Conservation (phyloP, 2,797 vertebrate genomes). For the Mionectes olivaceus region DNA sequence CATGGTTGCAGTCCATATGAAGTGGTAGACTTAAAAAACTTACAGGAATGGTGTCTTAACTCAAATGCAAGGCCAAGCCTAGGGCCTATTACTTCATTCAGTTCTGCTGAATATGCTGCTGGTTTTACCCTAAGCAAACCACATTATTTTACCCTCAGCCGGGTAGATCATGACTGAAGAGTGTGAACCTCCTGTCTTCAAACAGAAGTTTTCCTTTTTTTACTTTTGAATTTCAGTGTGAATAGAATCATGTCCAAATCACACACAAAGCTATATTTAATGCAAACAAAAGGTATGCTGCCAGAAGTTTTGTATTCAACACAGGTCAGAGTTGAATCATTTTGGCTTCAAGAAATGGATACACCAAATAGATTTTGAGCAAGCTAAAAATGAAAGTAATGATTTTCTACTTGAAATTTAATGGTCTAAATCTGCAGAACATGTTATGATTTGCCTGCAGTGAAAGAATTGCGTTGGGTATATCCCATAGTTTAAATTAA, state of each 20-base stretch:
- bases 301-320: background rate
- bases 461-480: background rate
- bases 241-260: background rate
- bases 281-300: background rate
- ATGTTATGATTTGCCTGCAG: background rate
- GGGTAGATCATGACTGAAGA: background rate
- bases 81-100: background rate
- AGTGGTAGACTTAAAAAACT: background rate
- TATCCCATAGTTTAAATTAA: background rate
- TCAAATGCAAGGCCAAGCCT: background rate
- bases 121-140: background rate
- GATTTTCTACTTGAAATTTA: background rate
- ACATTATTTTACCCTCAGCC: background rate
- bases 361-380: background rate
- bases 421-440: background rate
- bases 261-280: background rate
- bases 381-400: background rate
- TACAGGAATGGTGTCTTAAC: background rate
- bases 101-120: background rate
- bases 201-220: background rate
- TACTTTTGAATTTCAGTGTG: background rate
- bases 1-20: background rate
- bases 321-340: background rate
- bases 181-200: background rate
- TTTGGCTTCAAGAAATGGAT: background rate